These are phyloP conservation scores for Heliothis virescens DNA, from an alignment of 1,140 invertebrate species.

Conservation along the genomic window DNA sequence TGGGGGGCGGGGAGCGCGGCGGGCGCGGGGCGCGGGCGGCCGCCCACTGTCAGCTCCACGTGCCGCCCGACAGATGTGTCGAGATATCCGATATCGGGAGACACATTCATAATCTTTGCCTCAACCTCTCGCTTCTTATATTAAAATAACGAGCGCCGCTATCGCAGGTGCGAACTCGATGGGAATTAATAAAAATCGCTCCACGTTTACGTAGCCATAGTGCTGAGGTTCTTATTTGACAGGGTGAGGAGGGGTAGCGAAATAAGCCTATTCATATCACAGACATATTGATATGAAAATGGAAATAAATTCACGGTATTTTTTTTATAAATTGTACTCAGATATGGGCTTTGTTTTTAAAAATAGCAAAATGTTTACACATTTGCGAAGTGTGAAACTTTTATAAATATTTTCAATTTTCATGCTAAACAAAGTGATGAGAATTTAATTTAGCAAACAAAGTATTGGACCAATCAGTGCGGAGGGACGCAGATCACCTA, in stretches of 20 bases:
- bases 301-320: constrained; percentile 5
- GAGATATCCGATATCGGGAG: constrained; percentile 84
- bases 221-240: not conserved
- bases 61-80: constrained; percentile 82
- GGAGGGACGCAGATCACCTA: constrained; percentile 45
- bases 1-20: constrained; percentile 52
- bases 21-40: constrained; percentile 53
- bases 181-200: constrained; percentile 63
- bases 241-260: not conserved
- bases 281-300: constrained; percentile 25
- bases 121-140: constrained; percentile 79
- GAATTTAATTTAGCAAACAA: constrained; percentile 35
- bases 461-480: constrained; percentile 35
- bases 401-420: not conserved
- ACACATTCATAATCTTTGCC: constrained; percentile 84
- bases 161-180: constrained; percentile 69
- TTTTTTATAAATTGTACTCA: not conserved
- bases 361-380: constrained; percentile 4
- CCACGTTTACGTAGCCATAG: constrained; percentile 38
- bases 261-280: constrained; percentile 31
- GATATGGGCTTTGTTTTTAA: constrained; percentile 4
- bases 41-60: constrained; percentile 78
- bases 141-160: constrained; percentile 72
- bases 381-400: not conserved
- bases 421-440: not conserved